phyloP scores from a whole-genome alignment of 1,140 invertebrate genomes.

The Zaprionus capensis region DNA sequence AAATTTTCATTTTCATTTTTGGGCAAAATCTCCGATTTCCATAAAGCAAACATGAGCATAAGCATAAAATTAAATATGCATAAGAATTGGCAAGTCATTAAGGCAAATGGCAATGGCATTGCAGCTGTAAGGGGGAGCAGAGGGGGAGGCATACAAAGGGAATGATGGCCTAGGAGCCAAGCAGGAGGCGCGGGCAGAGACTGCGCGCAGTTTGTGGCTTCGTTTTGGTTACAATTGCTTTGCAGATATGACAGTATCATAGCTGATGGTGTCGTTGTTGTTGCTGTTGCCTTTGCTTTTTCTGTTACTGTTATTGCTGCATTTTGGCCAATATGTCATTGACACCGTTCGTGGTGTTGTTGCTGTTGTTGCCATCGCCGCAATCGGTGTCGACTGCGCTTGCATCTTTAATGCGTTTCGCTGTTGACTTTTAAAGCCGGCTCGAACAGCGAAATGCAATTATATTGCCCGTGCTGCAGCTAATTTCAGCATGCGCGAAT shows the following conservation, averaged over 20 bases:
- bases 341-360: conserved; percentile 58
- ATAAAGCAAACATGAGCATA: conserved; percentile 80
- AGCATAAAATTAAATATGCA: conserved; percentile 80
- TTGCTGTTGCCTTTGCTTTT: conserved; percentile 11
- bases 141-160: not conserved
- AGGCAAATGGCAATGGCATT: conserved; percentile 61
- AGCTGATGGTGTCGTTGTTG: conserved; percentile 9
- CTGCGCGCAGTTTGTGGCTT: conserved; percentile 26
- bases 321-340: conserved; percentile 60
- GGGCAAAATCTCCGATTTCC: conserved; percentile 71
- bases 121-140: not conserved
- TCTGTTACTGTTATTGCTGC: conserved; percentile 29
- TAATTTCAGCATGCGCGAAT: conserved; percentile 47
- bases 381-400: conserved; percentile 24
- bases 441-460: conserved; percentile 63
- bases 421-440: conserved; percentile 67
- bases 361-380: conserved; percentile 5
- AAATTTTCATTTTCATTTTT: conserved; percentile 57
- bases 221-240: conserved; percentile 44
- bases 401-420: conserved; percentile 74
- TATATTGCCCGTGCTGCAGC: conserved; percentile 47
- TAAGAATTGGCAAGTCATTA: conserved; percentile 68
- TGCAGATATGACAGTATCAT: conserved; percentile 30
- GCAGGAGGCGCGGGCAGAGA: not conserved
- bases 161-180: not conserved